Percentiles rank a stretch among this genome's conserved stretches.
Evolutionary conservation across 1,140 invertebrate species (phyloP).

Genomic region (Cotesia vestalis): DNA sequence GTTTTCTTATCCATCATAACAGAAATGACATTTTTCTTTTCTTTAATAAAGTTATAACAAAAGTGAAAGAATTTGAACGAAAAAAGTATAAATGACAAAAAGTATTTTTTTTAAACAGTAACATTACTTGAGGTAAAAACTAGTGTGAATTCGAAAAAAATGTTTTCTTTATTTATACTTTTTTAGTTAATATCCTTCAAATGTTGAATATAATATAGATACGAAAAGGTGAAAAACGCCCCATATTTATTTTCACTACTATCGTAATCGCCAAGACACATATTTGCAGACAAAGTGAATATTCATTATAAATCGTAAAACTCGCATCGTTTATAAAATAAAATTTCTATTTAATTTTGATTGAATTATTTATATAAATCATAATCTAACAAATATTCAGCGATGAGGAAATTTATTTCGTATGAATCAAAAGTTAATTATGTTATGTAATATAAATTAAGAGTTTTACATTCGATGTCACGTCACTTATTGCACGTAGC

Average conservation of each 20-base stretch:
- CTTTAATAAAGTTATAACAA: constrained; percentile 63
- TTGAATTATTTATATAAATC: constrained; percentile 10
- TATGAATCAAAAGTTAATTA: constrained; percentile 7
- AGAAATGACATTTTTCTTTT: constrained; percentile 61
- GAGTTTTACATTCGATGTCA: constrained; percentile 45
- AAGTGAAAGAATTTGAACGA: constrained; percentile 40
- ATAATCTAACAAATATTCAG: constrained; percentile 17
- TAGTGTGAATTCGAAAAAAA: no score
- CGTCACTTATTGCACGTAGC: constrained; percentile 45
- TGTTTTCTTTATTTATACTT: no score
- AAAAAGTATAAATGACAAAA: no score
- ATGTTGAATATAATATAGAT: constrained; percentile 55
- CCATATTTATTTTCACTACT: constrained; percentile 18
- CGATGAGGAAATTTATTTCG: not conserved
- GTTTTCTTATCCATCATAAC: constrained; percentile 50
- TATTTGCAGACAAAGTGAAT: constrained; percentile 34
- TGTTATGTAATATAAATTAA: constrained; percentile 16
- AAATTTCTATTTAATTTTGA: constrained; percentile 19
- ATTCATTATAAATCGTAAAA: constrained; percentile 27
- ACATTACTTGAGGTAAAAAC: no score
- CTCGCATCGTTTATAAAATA: constrained; percentile 21
- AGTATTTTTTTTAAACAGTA: no score
- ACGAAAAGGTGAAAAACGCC: constrained; percentile 38
- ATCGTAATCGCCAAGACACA: constrained; percentile 16
- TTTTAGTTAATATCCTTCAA: no score